Evolutionary conservation across 2,113 vertebrate species (phyloP).

Genomic region (Paramisgurnus dabryanus): DNA sequence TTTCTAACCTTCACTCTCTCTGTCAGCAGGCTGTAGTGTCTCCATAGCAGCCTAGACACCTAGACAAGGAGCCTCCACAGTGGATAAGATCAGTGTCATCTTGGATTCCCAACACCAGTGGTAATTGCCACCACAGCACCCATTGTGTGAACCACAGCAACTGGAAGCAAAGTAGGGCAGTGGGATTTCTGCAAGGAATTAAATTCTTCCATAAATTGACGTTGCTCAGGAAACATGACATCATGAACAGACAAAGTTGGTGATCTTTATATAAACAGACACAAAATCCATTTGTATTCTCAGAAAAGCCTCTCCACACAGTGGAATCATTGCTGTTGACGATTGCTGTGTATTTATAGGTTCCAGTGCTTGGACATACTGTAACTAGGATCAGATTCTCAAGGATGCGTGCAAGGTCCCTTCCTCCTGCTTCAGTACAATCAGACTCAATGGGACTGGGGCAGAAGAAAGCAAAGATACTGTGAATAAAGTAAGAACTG

Average conservation of each 20-base stretch:
- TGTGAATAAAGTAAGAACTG: not conserved
- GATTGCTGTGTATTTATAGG: slow-evolving; percentile 66
- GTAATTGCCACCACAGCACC: slow-evolving; percentile 82
- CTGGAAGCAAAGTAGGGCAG: slow-evolving; percentile 61
- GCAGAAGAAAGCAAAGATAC: slow-evolving; percentile 63
- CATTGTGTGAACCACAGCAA: slow-evolving; percentile 86
- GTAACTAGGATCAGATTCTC: slow-evolving; percentile 82
- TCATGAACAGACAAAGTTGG: slow-evolving; percentile 76
- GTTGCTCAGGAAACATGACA: no score
- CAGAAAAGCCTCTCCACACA: not conserved
- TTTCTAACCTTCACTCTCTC: slow-evolving; percentile 83
- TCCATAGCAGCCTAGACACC: slow-evolving; percentile 94
- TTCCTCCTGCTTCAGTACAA: slow-evolving; percentile 60
- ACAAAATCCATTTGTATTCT: slow-evolving; percentile 79
- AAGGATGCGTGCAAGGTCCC: slow-evolving; percentile 84
- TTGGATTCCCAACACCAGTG: slow-evolving; percentile 84
- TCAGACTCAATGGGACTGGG: slow-evolving; percentile 6
- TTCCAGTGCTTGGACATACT: slow-evolving; percentile 65
- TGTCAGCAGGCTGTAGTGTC: slow-evolving; percentile 86
- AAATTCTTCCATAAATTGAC: not conserved
- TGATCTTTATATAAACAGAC: slow-evolving; percentile 79
- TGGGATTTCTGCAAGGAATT: not conserved
- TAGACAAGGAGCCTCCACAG: slow-evolving; percentile 84
- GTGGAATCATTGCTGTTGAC: not conserved
- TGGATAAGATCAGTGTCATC: slow-evolving; percentile 90